Conservation (phyloP, 1,140 invertebrate genomes). For the Euura saliciscinereae region DNA sequence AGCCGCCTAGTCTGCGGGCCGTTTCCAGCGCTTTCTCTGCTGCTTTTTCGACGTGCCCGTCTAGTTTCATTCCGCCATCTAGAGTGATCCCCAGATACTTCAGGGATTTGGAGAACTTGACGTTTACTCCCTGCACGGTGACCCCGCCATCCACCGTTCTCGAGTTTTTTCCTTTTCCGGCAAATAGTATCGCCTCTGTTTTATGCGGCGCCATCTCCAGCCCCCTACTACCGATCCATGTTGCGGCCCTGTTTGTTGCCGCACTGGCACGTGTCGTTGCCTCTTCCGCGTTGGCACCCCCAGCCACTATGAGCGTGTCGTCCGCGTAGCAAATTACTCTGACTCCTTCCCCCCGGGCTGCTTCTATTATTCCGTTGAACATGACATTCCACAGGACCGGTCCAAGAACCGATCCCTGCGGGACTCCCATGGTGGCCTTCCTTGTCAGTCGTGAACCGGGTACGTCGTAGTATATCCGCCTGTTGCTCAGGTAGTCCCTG, state of each 20-base stretch:
- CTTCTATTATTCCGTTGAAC: conserved; percentile 35
- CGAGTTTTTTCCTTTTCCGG: conserved; percentile 21
- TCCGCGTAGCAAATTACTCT: conserved; percentile 33
- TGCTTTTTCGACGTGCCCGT: conserved; percentile 10
- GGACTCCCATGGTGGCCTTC: conserved; percentile 20
- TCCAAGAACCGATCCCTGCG: conserved; percentile 38
- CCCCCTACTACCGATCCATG: conserved; percentile 23
- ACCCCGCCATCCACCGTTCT: not conserved
- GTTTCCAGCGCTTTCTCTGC: conserved; percentile 9
- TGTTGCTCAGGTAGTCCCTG: too few relatives aligned
- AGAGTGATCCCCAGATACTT: conserved; percentile 17
- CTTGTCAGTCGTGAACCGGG: conserved; percentile 6
- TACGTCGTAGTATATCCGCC: too few relatives aligned
- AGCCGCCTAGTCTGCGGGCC: not conserved
- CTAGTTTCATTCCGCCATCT: conserved; percentile 1
- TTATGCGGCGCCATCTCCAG: conserved; percentile 29
- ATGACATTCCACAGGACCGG: conserved; percentile 38
- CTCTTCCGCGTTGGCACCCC: conserved; percentile 13
- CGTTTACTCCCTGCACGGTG: not conserved
- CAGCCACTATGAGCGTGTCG: conserved; percentile 30
- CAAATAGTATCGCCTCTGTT: conserved; percentile 26
- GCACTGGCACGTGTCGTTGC: conserved; percentile 20
- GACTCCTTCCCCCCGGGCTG: conserved; percentile 20
- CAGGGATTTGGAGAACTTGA: not conserved
- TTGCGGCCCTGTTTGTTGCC: conserved; percentile 9